Evolutionary conservation across 2,113 vertebrate genomes (phyloP), one percentile per base, ranked within the genome.

Genomic region (Hoplias malabaricus): DNA sequence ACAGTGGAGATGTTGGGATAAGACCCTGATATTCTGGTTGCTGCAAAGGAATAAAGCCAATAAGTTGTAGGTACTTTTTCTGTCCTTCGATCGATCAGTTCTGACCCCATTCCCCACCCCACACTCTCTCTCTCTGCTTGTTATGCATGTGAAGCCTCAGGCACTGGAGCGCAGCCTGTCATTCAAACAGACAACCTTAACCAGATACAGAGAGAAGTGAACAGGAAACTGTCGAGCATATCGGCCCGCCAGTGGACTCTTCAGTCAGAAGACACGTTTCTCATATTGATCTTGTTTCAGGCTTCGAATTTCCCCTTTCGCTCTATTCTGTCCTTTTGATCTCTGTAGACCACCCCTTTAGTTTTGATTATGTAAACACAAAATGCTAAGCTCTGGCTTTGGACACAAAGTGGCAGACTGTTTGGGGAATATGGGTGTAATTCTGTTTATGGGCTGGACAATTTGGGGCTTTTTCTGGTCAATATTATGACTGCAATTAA

Each of bases 161-260:
- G 69, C 76, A 73, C 13, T 25, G 23, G 42, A 65, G 29, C 23
- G 25, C 25, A 27, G 27, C 56, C 46, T 12, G 34, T 82, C 72
- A 67, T 40, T 79, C 57, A 79, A n/a, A 68, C 16, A 73, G 43
- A 14, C 67, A 81, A 29, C 57, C 68, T 80, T 21, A 69, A 57
- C 56, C 36, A 69, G 48, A 76, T 33, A 27, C 29, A 57, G 73
- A 0, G 59, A 75, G 67, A 82, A 54, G 8, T 19, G 40, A 79
- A 72, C 81, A 79, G 50, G 67, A 73, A 53, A 48, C 70, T 59
- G 73, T 48, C 81, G 78, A 73, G 80, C 71, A 56, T 75, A 66
- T 79, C 76, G 36, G 67, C 54, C 68, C 50, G 71, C 75, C 66
- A 54, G 61, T 72, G 36, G n/a, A 63, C 31, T 38, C 36, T 69